phyloP scores from a whole-genome alignment of 2,797 vertebrate genomes.

The Mormyrus hasselquistii region DNA sequence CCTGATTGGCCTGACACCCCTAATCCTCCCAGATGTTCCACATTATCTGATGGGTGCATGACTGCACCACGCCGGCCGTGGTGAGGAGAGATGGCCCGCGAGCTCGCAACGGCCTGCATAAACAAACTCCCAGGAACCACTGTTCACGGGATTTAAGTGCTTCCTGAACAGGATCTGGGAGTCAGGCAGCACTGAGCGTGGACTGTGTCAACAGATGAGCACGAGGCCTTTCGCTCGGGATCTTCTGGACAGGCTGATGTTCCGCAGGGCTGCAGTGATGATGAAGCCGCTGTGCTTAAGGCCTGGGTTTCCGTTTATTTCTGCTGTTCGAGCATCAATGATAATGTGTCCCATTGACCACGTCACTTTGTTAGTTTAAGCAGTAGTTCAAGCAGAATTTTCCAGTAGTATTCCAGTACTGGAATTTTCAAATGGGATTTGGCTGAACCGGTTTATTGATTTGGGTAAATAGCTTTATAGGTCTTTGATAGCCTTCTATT shows the following conservation, averaged over 20 bases:
- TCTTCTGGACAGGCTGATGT: constrained; percentile 26
- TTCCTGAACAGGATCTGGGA: constrained; percentile 51
- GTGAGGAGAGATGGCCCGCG: constrained; percentile 28
- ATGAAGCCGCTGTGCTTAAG: not conserved
- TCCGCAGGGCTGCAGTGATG: not conserved
- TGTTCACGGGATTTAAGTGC: constrained; percentile 59
- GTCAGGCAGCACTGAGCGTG: constrained; percentile 47
- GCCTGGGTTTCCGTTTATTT: not conserved
- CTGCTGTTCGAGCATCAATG: not conserved
- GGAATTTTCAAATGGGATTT: not conserved
- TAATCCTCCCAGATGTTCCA: constrained; percentile 73
- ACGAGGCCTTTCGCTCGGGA: constrained; percentile 24
- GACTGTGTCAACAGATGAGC: constrained; percentile 17
- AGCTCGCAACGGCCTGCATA: constrained; percentile 42
- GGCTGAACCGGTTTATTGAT: not conserved
- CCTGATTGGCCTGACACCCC: constrained; percentile 59
- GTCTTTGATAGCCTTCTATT: no score
- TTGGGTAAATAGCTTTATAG: not conserved
- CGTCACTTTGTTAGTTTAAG: not conserved
- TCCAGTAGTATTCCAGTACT: not conserved
- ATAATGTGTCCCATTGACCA: not conserved
- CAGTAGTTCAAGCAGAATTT: not conserved
- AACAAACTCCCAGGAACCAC: constrained; percentile 57
- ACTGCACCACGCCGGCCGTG: constrained; percentile 41
- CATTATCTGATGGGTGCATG: constrained; percentile 68